Base-by-base conservation (phyloP, 2,113 vertebrate genomes). In the Erythrolamprus reginae region DNA sequence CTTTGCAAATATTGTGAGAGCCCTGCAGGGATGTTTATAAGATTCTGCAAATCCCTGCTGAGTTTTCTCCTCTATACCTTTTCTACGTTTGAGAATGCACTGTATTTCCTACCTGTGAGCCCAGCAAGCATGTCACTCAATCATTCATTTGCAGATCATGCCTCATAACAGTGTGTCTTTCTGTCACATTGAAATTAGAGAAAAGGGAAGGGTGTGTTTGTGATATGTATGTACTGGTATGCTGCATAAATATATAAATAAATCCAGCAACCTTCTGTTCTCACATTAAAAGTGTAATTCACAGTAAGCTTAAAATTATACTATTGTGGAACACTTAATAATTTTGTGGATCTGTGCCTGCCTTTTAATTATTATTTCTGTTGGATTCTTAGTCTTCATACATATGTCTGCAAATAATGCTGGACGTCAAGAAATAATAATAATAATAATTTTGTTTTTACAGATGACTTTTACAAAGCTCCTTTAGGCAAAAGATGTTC, bases 381-480 rank as follows among this genome's bases (percentile, higher is more conserved):
- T 77, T 45, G 85, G n/a, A 92, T 19, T 86, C 47, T 24, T 61
- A 58, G 42, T 23, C 52, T 85, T 61, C 23, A 77, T 58, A 82
- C 28, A 19, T 33, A 82, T 50, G n/a, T 45, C 61, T 88, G 38
- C 51, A 92, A 92, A 82, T 61, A 82, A 89, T 24, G 55, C 23
- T 83, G 82, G 82, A 45, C 50, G 88, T 88, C 84, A n/a, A 48
- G 28, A 92, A 56, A 84, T 82, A 92, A 61, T 89, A 70, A 92
- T 70, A 77, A 77, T 15, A 85, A 88, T 50, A 92, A 51, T 83
- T 88, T 91, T 91, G 70, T 91, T 88, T 90, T 84, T 42, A 90
- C 82, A 77, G 55, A 88, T 84, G 86, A 50, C 3, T 47, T 90
- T 88, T 28, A 56, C 85, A 88, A 48, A 77, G 28, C 50, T 89